Base-by-base conservation (phyloP, 1,140 invertebrate species). In the Drosophila busckii region DNA sequence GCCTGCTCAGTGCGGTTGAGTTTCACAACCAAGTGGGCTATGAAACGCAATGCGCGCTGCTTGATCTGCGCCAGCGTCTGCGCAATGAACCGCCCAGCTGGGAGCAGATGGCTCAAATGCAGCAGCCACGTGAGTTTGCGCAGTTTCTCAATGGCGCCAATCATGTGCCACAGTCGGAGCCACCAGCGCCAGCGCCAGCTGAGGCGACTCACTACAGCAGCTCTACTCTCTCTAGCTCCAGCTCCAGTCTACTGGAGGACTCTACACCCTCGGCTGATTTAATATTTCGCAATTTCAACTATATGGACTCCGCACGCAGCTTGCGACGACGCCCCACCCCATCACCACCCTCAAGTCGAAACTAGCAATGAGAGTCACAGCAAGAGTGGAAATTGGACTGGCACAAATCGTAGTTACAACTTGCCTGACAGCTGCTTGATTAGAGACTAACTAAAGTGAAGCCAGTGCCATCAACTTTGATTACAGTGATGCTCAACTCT, bases 41-140 rank as follows among this genome's bases (percentile, higher is more conserved):
- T 7, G 54, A 58, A 17, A 58, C 54, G 0, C 15, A 22, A 3
- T 32, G 16, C 1, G 54, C 54, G 4, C 6, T 58, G 4, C 2
- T 0, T 5, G 4, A 35, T 1, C 29, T 58, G 2, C 35, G 54
- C 1, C 15, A 34, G n/a, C 28, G 28, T 32, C 15, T 50, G 12
- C 20, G 4, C 0, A 2, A 8, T 1, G n/a, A 20, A 1, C 2
- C 35, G 9, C 46, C 46, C 22, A 20, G 10, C 7, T 58, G 54
- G 54, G 15, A 52, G 6, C 46, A 58, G 15, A 2, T 52, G 28
- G 8, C 46, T 0, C n/a, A 41, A 1, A 4, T 58, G 12, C 29
- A 28, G n/a, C 1, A 4, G 1, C 35, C 45, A 1, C 28, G 2
- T 5, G n/a, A 32, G n/a, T 50, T 58, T 32, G 45, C 37, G 1